These are phyloP conservation scores for Sylvia atricapilla DNA, from an alignment of 2,113 vertebrate genomes.

Conservation along the genomic window DNA sequence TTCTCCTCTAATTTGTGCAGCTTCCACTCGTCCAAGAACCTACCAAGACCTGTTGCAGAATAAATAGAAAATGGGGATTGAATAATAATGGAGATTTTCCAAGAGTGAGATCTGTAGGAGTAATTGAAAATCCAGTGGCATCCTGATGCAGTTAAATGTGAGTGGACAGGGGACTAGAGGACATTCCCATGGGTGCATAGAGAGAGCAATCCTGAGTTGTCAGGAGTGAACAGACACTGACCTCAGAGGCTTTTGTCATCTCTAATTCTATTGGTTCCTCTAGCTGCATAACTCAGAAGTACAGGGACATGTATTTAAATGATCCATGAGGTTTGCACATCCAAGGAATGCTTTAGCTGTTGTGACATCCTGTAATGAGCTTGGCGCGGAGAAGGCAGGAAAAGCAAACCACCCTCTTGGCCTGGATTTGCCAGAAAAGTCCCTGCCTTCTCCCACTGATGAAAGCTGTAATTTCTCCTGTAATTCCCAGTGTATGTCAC, in stretches of 20 bases:
- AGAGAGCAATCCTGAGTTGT: not conserved
- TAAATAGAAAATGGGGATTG: not conserved
- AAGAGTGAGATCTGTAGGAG: not conserved
- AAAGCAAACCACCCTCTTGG: slow-evolving; percentile 3
- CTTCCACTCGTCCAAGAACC: not conserved
- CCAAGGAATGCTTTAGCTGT: not conserved
- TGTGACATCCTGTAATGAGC: not conserved
- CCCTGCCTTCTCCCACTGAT: not conserved
- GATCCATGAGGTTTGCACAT: not conserved
- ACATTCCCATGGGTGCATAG: rapidly evolving
- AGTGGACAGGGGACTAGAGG: not conserved
- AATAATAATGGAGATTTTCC: not conserved
- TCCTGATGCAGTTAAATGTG: not conserved
- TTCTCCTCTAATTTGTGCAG: not conserved
- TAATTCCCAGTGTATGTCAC: not conserved
- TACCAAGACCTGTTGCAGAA: not conserved
- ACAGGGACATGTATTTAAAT: not conserved
- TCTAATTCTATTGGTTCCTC: not conserved
- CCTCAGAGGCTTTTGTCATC: not conserved
- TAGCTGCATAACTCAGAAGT: not conserved
- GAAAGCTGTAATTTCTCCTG: slow-evolving; percentile 22
- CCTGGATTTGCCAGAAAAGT: not conserved
- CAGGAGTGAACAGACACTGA: not conserved
- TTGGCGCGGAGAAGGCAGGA: not conserved
- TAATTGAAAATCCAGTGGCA: not conserved